A percentile compares a stretch with the other conserved stretches of the same genome.
phyloP scores from a whole-genome alignment of 2,113 vertebrate genomes.

The Catharus minimus region DNA sequence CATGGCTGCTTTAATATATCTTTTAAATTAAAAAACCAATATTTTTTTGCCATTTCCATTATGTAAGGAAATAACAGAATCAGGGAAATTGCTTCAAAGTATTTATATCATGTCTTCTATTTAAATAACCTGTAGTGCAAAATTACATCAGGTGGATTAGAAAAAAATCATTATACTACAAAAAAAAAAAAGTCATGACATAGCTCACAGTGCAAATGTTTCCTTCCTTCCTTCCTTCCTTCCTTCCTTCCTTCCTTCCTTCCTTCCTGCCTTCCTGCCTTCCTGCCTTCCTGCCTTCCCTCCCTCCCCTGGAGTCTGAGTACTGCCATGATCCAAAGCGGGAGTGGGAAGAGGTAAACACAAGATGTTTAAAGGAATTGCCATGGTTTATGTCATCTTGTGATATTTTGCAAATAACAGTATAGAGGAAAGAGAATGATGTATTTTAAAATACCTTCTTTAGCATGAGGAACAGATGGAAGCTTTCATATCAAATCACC shows the following conservation, averaged over 20 bases:
- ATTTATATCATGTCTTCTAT: background rate
- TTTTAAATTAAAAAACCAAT: background rate
- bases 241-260: background rate
- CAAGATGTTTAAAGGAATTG: background rate
- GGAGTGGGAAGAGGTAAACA: background rate
- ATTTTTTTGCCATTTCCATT: background rate
- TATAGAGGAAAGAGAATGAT: background rate
- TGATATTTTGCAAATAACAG: background rate
- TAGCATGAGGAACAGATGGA: background rate
- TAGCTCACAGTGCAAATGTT: background rate
- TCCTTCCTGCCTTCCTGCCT: background rate
- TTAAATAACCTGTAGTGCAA: background rate
- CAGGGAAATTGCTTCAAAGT: background rate
- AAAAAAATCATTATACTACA: background rate
- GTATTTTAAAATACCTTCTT: background rate
- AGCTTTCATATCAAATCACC: background rate
- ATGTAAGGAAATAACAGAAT: background rate
- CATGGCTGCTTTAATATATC: background rate
- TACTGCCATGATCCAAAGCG: background rate
- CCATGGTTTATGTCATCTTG: background rate
- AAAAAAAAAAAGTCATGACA: background rate
- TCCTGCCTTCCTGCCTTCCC: background rate
- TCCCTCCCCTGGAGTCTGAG: background rate
- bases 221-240: background rate
- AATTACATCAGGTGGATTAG: background rate